A percentile compares a stretch with the other conserved stretches of the same genome.
These are phyloP conservation scores for Entomyzon cyanotis DNA, from an alignment of 2,113 vertebrate species.

Conservation along the genomic window DNA sequence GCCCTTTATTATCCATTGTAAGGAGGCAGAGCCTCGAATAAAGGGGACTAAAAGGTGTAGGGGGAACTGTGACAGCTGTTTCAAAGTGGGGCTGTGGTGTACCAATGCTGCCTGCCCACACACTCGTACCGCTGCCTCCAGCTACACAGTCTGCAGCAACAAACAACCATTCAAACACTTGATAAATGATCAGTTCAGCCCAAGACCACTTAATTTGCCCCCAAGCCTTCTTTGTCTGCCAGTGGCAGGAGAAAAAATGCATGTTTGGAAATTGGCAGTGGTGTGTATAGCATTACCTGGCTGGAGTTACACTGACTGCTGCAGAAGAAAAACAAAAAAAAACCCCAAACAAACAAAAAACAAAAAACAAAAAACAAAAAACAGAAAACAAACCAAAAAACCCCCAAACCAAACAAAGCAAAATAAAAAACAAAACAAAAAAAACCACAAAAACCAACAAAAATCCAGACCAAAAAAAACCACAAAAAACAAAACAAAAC, in stretches of 20 bases:
- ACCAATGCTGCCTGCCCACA: neutral
- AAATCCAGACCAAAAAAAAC: neutral
- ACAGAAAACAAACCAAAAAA: neutral
- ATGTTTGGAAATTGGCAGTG: constrained; percentile 33
- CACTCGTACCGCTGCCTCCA: neutral
- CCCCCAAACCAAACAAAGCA: neutral
- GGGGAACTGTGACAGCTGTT: neutral
- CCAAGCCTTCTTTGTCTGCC: constrained; percentile 11
- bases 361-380: no score
- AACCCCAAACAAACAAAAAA: neutral
- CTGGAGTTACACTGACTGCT: neutral
- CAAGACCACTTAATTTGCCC: constrained; percentile 32
- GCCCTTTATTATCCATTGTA: constrained; percentile 1
- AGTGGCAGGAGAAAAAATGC: constrained; percentile 32
- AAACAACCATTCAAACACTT: neutral
- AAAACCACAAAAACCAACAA: neutral
- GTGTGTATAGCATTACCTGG: neutral
- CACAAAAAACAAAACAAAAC: neutral
- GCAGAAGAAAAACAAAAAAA: neutral
- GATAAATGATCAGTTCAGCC: constrained; percentile 25
- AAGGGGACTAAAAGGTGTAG: neutral
- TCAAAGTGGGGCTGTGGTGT: neutral
- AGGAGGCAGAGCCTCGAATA: neutral
- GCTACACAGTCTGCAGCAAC: neutral
- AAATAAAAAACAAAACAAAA: no score